A percentile compares a stretch with the other conserved stretches of the same genome.
Conservation (phyloP, 2,113 vertebrate species). For the Melierax canorus region DNA sequence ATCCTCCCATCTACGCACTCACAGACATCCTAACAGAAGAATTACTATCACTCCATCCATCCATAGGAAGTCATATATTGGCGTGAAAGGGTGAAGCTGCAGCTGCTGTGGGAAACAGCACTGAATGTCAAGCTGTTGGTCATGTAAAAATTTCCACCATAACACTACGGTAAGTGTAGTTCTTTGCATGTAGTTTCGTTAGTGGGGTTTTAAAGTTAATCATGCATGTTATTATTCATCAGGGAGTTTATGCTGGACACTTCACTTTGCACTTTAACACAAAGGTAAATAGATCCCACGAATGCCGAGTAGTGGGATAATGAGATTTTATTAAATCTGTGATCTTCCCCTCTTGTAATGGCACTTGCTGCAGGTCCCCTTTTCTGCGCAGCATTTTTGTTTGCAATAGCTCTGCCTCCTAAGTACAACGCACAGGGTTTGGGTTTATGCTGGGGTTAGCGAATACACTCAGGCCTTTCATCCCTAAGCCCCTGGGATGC, state of each 20-base stretch:
- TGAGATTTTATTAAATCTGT: neutral
- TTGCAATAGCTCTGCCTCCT: neutral
- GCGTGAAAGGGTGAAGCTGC: neutral
- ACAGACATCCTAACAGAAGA: neutral
- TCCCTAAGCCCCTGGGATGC: neutral
- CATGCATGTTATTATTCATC: neutral
- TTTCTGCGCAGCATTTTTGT: neutral
- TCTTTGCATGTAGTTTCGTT: neutral
- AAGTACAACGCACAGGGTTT: neutral
- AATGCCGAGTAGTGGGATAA: neutral
- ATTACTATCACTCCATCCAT: neutral
- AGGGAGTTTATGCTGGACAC: neutral
- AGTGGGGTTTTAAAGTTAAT: conserved; percentile 9
- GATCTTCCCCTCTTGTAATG: neutral
- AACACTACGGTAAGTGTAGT: neutral
- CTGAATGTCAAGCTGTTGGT: neutral
- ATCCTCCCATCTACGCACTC: neutral
- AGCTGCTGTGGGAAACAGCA: neutral
- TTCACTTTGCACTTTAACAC: neutral
- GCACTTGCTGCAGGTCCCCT: neutral
- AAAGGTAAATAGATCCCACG: neutral
- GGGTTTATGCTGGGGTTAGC: neutral
- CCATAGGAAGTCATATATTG: neutral
- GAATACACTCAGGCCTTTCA: neutral
- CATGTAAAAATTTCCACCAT: neutral